phyloP scores from a whole-genome alignment of 2,797 vertebrate species.

The Pseudotriccus pelzelni region DNA sequence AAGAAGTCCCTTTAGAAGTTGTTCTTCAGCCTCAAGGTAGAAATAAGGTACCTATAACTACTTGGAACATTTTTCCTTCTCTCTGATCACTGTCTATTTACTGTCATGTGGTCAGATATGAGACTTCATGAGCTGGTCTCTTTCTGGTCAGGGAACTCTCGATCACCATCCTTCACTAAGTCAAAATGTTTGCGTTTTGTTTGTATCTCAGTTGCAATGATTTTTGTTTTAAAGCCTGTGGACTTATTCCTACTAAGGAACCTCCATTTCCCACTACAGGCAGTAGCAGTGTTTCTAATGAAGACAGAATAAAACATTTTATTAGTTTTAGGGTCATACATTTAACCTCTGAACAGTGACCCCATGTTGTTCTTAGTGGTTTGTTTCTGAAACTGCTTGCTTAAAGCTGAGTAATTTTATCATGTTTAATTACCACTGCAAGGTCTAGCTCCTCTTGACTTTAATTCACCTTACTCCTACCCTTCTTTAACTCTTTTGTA shows the following conservation, averaged over 20 bases:
- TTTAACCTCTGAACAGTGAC: neutral
- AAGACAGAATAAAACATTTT: neutral
- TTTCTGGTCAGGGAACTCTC: neutral
- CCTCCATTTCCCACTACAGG: neutral
- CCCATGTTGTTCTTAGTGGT: neutral
- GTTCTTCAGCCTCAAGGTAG: neutral
- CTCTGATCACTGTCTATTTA: rapidly evolving
- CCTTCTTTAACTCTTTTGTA: neutral
- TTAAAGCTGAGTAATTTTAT: neutral
- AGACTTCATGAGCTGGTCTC: neutral
- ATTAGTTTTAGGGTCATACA: neutral
- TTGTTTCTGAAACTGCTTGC: neutral
- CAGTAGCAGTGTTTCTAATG: neutral
- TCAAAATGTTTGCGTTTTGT: neutral
- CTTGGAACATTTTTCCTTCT: neutral
- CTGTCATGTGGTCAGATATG: neutral
- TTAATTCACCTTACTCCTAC: neutral
- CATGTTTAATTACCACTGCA: neutral
- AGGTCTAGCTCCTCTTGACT: neutral
- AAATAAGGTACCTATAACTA: neutral
- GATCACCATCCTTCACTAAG: neutral
- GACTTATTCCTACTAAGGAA: neutral
- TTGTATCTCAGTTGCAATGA: neutral
- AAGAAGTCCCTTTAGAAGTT: neutral
- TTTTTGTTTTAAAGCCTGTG: neutral